A percentile compares a stretch with the other conserved stretches of the same genome.
These are phyloP conservation scores for Andrena marginata DNA, from an alignment of 2,888 invertebrate species.

Conservation along the genomic window DNA sequence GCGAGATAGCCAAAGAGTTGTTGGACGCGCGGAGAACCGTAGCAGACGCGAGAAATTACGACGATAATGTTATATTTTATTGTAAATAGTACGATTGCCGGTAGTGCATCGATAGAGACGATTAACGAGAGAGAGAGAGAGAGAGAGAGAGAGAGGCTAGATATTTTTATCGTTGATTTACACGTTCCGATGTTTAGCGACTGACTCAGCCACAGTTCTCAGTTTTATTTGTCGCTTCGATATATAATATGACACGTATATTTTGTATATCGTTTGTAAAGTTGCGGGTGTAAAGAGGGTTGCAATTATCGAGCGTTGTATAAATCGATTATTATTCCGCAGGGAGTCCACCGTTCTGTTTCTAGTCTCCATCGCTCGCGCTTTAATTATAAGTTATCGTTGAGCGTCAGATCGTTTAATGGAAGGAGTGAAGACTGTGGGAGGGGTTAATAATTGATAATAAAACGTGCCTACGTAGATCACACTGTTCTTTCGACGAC, in stretches of 20 bases:
- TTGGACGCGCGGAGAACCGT: not conserved
- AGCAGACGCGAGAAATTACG: not conserved
- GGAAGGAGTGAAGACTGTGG: conserved; percentile 14
- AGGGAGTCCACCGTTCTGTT: conserved; percentile 43
- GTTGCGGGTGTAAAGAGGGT: conserved; percentile 17
- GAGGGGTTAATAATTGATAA: conserved; percentile 67
- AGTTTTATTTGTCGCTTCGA: conserved; percentile 41
- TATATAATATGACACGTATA: conserved; percentile 54
- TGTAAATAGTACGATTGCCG: conserved; percentile 49
- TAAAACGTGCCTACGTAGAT: conserved; percentile 71
- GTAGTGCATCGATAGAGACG: conserved; percentile 4
- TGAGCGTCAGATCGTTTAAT: conserved; percentile 65
- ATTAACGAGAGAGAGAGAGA: not conserved
- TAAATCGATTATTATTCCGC: conserved; percentile 23
- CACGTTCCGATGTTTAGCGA: conserved; percentile 29
- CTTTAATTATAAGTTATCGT: conserved; percentile 63
- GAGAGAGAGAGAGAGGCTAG: conserved; percentile 16
- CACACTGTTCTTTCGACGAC: conserved; percentile 13
- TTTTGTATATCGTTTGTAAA: conserved; percentile 64
- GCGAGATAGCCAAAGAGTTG: conserved; percentile 21
- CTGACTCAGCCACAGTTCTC: conserved; percentile 29
- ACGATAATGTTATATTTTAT: conserved; percentile 39
- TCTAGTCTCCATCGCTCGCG: conserved; percentile 41
- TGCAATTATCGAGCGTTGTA: conserved; percentile 50
- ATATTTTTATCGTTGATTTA: conserved; percentile 39